phyloP scores from a whole-genome alignment of 2,888 invertebrate genomes.

The Ctenicera cuprea region DNA sequence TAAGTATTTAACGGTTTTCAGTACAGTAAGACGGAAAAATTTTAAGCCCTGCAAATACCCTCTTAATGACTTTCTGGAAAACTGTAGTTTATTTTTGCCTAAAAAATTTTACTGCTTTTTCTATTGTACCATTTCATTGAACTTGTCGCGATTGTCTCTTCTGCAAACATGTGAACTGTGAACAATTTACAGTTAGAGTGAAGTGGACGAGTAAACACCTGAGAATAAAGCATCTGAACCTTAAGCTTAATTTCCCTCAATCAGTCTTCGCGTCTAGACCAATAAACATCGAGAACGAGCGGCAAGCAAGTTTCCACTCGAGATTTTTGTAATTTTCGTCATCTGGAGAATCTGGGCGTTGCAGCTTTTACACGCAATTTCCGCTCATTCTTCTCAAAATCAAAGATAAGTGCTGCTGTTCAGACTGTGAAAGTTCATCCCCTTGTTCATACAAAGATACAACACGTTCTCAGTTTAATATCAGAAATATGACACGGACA shows the following conservation, averaged over 20 bases:
- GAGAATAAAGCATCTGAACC: background rate
- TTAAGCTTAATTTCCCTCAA: slow-evolving; percentile 14
- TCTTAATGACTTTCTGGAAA: too few species aligned
- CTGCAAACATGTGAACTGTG: background rate
- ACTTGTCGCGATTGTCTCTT: too few species aligned
- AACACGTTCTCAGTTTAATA: slow-evolving; percentile 41
- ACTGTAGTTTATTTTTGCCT: too few species aligned
- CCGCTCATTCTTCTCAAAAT: slow-evolving; percentile 53
- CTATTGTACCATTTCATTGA: too few species aligned
- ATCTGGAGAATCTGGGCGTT: slow-evolving; percentile 34
- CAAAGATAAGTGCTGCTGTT: slow-evolving; percentile 54
- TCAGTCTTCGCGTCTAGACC: slow-evolving; percentile 39
- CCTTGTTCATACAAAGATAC: slow-evolving; percentile 27
- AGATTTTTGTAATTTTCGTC: slow-evolving; percentile 35
- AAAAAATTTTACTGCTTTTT: too few species aligned
- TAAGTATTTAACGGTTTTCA: too few species aligned
- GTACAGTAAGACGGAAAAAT: too few species aligned
- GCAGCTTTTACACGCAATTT: slow-evolving; percentile 56
- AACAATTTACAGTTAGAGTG: slow-evolving; percentile 8
- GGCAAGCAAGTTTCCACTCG: slow-evolving; percentile 11
- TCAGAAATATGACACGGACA: slow-evolving; percentile 57
- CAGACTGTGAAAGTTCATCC: slow-evolving; percentile 44
- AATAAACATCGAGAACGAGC: slow-evolving; percentile 21
- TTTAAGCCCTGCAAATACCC: too few species aligned
- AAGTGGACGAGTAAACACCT: background rate